Evolutionary conservation across 2,888 invertebrate genomes (phyloP).

Genomic region (Tribolium freemani): DNA sequence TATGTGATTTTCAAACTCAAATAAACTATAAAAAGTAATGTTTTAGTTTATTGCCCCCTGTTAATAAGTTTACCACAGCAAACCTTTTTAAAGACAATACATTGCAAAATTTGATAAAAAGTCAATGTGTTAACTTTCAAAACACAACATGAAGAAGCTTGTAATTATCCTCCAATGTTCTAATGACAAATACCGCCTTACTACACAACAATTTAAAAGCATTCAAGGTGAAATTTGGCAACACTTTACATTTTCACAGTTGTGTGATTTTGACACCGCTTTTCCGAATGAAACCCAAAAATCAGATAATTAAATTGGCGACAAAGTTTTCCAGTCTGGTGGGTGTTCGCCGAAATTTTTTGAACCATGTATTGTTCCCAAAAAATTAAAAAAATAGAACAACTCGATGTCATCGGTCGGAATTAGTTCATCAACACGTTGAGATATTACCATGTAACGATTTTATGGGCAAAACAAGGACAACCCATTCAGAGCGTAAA

Average conservation of each 20-base stretch:
- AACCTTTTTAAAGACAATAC: no score
- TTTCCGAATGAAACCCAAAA: constrained; percentile 18
- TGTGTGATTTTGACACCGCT: neutral
- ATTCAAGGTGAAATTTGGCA: constrained; percentile 27
- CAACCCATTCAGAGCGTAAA: constrained; percentile 55
- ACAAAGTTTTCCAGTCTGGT: constrained; percentile 38
- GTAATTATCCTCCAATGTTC: constrained; percentile 1
- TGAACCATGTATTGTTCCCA: neutral
- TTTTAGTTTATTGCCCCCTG: neutral
- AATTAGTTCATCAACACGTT: constrained; percentile 52
- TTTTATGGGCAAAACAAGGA: constrained; percentile 50
- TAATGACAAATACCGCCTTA: neutral
- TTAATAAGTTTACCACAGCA: no score
- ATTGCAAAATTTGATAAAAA: no score
- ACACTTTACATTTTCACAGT: constrained; percentile 5
- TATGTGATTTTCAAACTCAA: no score
- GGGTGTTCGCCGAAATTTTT: constrained; percentile 22
- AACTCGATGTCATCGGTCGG: constrained; percentile 51
- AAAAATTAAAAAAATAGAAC: constrained; percentile 47
- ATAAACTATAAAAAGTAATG: no score
- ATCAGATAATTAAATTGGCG: constrained; percentile 15
- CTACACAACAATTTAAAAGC: neutral
- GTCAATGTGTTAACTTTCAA: neutral
- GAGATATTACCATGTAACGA: constrained; percentile 24
- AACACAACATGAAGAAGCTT: neutral